Evolutionary conservation across 2,113 vertebrate genomes (phyloP).

Genomic region (Elachura formosa): DNA sequence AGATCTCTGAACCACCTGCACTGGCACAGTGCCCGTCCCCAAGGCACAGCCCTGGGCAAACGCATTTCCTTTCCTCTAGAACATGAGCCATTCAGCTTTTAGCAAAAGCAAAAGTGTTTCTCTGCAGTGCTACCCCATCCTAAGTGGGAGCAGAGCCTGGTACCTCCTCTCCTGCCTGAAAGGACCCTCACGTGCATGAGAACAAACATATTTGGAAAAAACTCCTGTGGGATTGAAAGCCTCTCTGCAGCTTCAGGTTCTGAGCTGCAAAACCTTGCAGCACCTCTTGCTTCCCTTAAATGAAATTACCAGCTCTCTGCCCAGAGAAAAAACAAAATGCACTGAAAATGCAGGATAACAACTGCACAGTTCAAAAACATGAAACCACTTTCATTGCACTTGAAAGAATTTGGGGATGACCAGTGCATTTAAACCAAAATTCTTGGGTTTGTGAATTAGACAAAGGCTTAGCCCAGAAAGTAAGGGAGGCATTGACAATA

Average conservation of each 20-base stretch:
- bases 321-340: neutral
- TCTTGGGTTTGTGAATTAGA: neutral
- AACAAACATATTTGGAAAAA: neutral
- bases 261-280: neutral
- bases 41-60: neutral
- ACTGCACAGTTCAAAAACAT: neutral
- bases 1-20: neutral
- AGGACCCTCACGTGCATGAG: rapidly evolving
- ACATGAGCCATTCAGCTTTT: neutral
- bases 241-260: neutral
- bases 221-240: neutral
- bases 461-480: neutral
- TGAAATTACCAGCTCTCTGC: neutral
- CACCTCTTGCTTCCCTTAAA: neutral
- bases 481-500: neutral
- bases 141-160: neutral
- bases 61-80: neutral
- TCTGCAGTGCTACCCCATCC: neutral
- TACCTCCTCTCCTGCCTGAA: neutral
- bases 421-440: neutral
- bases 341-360: neutral
- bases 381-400: rapidly evolving
- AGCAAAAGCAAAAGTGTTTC: neutral
- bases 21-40: rapidly evolving
- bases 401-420: neutral